Base-by-base conservation (phyloP, 2,888 invertebrate species). In the Drosophila putrida region DNA sequence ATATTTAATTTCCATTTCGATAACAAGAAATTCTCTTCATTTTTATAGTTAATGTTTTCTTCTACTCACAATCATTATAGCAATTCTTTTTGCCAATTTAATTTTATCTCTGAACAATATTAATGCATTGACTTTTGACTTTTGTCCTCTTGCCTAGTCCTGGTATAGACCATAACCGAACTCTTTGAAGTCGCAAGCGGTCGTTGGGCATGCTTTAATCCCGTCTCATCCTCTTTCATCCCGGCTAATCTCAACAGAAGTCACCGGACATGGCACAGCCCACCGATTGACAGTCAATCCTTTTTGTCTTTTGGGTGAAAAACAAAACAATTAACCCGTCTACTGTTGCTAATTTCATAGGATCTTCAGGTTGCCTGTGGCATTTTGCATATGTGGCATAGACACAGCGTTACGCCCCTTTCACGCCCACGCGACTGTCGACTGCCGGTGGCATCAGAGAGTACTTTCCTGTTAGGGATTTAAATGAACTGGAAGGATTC, bases 291-390 rank as follows among this genome's bases (percentile, higher is more conserved):
- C 53, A 73, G 72, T 71, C 83, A 90, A 83, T 80, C 83, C 90
- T 90, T 90, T 79, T 69, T 46, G 41, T 49, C 46, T 31, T 35
- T 33, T 36, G 28, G 54, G 65, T 58, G 43, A 68, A 73, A 69
- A 50, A 50, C 15, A 44, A 66, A 75, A 84, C 79, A 86, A 88
- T 89, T 83, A 85, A 81, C 74, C 80, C 80, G 88, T 89, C 88
- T 85, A 79, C 85, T 76, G 86, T 86, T 90, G 84, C 88, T 89
- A 90, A 90, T 90, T 90, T 90, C 72, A 50, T 67, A 62, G 75
- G 83, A 75, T 71, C 65, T 53, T 62, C 51, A 54, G 63, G 46
- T 28, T 61, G 69, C 67, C 65, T 66, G 61, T 13, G 66, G 41
- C 51, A 61, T 55, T 78, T 79, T 82, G 79, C 84, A 85, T 83